Base-by-base conservation (phyloP, 2,113 vertebrate genomes). In the Brachypodius melanocephalos region DNA sequence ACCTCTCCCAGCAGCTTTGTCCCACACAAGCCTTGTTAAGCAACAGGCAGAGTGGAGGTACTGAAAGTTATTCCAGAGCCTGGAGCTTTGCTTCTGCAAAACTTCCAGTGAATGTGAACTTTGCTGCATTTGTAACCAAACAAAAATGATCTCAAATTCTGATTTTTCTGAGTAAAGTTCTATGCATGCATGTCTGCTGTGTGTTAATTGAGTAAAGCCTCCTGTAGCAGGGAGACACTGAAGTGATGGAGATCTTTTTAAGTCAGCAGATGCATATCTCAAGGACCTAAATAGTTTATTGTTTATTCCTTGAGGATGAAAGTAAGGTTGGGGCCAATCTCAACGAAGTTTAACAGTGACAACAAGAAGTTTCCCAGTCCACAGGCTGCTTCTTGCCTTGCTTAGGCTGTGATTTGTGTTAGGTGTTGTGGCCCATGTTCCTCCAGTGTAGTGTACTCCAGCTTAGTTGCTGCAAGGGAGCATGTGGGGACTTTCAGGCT, bases 141-240 rank as follows among this genome's bases (percentile, higher is more conserved):
- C 17, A 11, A 32, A 28, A 78, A 75, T 74, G 19, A 14, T 52
- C 29, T 75, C 22, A 52, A 14, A 38, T n/a, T 65, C 51, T 32
- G 11, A 16, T 25, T 75, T 79, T 71, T 48, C 22, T 15, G 17
- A 31, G 12, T 21, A 12, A 42, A 62, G 42, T 65, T 73, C 22
- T 46, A 2, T 10, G 6, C 0, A 0, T 4, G 2, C 19, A 21
- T 55, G 14, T 7, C 34, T 87, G 4, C 45, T 59, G 7, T 49
- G 12, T 8, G 5, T 31, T 45, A 24, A 54, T 19, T 40, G n/a
- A 59, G 9, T 42, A 43, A 86, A 66, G 17, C 28, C 17, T 79
- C 29, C 5, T 66, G 17, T 19, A 58, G 71, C 16, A 91, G 43
- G 32, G 20, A 63, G 83, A 21, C 6, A 21, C 18, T 55, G 59